phyloP scores from a whole-genome alignment of 2,113 vertebrate genomes.

The Eurystomus gularis region DNA sequence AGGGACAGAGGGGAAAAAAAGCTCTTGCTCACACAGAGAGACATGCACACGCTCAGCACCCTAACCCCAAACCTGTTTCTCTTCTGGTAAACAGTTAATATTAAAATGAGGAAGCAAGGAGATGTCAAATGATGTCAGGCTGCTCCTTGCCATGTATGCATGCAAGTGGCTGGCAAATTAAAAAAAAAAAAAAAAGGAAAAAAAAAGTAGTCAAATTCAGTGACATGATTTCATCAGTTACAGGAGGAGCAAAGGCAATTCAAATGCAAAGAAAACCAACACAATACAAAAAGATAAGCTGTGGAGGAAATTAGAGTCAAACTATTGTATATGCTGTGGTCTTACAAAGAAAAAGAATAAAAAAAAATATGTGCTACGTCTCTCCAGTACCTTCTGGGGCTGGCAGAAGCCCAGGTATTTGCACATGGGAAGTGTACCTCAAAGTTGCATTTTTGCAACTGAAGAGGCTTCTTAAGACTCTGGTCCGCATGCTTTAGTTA shows the following conservation, averaged over 20 bases:
- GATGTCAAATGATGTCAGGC: constrained; percentile 20
- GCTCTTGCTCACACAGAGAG: neutral
- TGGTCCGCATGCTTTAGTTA: neutral
- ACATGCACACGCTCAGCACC: neutral
- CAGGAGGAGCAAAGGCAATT: neutral
- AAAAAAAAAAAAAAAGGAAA: neutral
- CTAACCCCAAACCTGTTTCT: constrained; percentile 47
- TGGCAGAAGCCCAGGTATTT: neutral
- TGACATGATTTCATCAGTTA: neutral
- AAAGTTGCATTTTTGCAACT: neutral
- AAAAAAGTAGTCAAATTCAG: neutral
- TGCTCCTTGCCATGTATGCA: neutral
- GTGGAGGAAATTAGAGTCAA: neutral
- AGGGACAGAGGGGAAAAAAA: neutral
- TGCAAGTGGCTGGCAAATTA: neutral
- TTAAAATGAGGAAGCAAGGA: constrained; percentile 65
- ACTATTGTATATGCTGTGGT: accelerated
- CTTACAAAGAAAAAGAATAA: neutral
- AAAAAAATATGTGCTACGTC: neutral
- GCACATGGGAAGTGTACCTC: neutral
- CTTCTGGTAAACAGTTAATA: constrained; percentile 40
- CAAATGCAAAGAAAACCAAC: neutral
- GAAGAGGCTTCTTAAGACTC: neutral
- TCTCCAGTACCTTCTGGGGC: neutral
- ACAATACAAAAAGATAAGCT: neutral